Percentiles rank a stretch among this genome's conserved stretches.
Evolutionary conservation across 2,797 vertebrate genomes (phyloP).

Genomic region (Heteromormyrus szaboi): DNA sequence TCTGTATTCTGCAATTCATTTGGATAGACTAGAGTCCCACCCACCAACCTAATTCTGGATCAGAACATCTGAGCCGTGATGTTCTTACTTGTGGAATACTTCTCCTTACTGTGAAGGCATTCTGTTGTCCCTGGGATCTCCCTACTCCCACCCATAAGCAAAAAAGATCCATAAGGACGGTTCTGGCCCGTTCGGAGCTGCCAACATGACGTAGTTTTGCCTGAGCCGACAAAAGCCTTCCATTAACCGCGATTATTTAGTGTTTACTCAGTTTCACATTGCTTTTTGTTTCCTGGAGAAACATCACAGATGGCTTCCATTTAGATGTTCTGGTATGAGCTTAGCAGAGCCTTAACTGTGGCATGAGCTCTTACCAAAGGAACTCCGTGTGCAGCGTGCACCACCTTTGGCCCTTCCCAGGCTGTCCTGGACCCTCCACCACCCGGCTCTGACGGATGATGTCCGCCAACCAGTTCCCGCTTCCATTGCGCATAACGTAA

Average conservation of each 20-base stretch:
- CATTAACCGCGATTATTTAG: neutral
- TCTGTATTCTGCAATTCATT: neutral
- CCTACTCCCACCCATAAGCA: neutral
- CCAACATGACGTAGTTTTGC: neutral
- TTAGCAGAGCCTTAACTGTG: neutral
- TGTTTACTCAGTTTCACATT: neutral
- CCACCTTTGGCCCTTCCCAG: conserved; percentile 94
- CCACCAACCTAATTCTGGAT: neutral
- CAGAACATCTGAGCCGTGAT: neutral
- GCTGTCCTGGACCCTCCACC: conserved; percentile 79
- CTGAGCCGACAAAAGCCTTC: neutral
- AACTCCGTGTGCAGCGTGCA: conserved; percentile 97
- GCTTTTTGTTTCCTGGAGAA: neutral
- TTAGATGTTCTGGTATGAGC: neutral
- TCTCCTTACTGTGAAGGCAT: neutral
- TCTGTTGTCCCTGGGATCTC: neutral
- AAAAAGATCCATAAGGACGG: neutral
- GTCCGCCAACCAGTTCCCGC: conserved; percentile 93
- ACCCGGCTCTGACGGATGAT: conserved; percentile 82
- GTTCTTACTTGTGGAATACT: neutral
- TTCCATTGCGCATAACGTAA: conserved; percentile 92
- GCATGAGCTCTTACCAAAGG: conserved; percentile 74
- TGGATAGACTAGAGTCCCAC: neutral
- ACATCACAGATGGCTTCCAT: neutral
- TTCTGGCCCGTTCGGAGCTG: neutral